Percentiles rank a stretch among this genome's conserved stretches.
These are phyloP conservation scores for Rhinogobio ventralis DNA, from an alignment of 2,797 vertebrate genomes.

Conservation along the genomic window DNA sequence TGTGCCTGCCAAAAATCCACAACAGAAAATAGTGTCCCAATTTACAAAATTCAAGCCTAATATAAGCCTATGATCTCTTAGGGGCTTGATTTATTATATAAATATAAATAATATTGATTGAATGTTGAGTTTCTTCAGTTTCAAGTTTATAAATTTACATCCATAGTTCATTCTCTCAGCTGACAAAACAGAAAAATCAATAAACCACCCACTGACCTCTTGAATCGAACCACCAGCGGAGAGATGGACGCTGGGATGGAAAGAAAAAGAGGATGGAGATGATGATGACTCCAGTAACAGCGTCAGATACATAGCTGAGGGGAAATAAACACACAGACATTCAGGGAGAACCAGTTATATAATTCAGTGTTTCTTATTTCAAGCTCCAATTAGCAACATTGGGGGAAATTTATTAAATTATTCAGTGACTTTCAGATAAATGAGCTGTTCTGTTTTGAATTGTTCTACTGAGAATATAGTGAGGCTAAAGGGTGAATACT, in stretches of 20 bases:
- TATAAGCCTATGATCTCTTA: background rate
- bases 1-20: background rate
- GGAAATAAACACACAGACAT: background rate
- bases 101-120: background rate
- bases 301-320: constrained; percentile 91
- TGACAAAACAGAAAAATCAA: constrained; percentile 7
- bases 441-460: background rate
- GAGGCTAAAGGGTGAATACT: background rate
- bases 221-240: constrained; percentile 92
- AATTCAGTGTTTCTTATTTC: background rate
- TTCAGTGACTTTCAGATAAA: background rate
- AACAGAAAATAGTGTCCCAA: background rate
- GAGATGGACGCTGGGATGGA: constrained; percentile 91
- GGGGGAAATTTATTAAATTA: background rate
- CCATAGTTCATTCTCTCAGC: background rate
- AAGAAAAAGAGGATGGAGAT: constrained; percentile 94
- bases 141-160: background rate
- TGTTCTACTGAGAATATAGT: background rate
- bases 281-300: constrained; percentile 92
- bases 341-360: background rate
- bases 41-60: background rate
- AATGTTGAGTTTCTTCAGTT: background rate
- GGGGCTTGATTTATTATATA: background rate
- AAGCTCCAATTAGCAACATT: background rate
- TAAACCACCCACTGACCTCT: constrained; percentile 80